Evolutionary conservation across 2,113 vertebrate genomes (phyloP).

Genomic region (Thomomys bottae): DNA sequence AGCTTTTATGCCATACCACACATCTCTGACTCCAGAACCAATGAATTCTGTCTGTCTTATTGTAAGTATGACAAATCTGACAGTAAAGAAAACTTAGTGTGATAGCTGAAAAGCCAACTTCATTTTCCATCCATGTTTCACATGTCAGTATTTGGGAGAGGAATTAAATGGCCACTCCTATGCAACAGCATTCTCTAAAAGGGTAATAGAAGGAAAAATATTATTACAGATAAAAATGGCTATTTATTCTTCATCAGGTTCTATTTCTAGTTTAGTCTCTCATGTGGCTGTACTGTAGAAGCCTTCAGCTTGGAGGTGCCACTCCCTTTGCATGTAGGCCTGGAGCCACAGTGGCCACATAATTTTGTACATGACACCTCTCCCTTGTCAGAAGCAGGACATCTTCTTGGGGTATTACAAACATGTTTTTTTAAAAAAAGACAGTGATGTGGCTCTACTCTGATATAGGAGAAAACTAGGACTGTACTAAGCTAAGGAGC

Average conservation of each 20-base stretch:
- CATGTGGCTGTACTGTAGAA: neutral
- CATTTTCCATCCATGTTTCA: neutral
- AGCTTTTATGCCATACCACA: neutral
- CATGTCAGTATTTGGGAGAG: neutral
- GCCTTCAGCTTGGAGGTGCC: neutral
- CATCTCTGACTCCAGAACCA: neutral
- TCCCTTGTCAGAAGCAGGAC: neutral
- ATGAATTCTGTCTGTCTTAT: neutral
- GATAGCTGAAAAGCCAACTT: neutral
- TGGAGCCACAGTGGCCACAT: rapidly evolving
- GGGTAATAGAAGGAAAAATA: neutral
- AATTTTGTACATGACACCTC: neutral
- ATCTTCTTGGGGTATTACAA: neutral
- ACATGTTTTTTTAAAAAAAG: neutral
- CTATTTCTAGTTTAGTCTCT: neutral
- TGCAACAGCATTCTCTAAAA: neutral
- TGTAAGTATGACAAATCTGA: neutral
- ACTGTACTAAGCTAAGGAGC: neutral
- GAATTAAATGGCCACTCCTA: neutral
- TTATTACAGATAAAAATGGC: neutral
- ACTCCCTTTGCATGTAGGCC: neutral
- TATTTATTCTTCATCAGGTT: neutral
- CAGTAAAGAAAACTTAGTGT: neutral
- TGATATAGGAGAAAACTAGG: neutral
- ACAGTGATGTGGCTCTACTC: neutral